Percentiles rank a stretch among this genome's conserved stretches.
Conservation (phyloP, 2,888 invertebrate species). For the Phlogophora meticulosa region DNA sequence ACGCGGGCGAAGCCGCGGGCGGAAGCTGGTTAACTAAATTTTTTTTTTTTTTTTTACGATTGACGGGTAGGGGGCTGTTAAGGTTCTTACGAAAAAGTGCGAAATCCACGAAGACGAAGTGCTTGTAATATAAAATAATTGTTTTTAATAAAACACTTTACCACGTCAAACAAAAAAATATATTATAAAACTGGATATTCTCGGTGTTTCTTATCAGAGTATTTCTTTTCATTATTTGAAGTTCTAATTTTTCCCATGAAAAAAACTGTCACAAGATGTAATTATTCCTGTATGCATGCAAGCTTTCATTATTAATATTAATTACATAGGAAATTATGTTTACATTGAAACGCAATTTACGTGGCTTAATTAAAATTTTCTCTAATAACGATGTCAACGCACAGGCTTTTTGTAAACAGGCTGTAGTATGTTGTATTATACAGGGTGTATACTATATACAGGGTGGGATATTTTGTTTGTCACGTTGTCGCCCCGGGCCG, state of each 20-base stretch:
- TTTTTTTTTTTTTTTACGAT: too few relatives aligned
- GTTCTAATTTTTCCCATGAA: neutral
- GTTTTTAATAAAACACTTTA: too few relatives aligned
- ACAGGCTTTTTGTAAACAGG: constrained; percentile 51
- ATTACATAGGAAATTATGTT: constrained; percentile 62
- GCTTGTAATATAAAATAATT: too few relatives aligned
- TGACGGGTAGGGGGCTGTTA: too few relatives aligned
- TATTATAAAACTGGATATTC: too few relatives aligned
- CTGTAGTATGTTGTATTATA: constrained; percentile 34
- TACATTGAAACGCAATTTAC: constrained; percentile 62
- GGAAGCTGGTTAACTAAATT: too few relatives aligned
- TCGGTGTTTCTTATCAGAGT: too few relatives aligned
- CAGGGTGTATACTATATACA: constrained; percentile 40
- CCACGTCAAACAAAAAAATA: too few relatives aligned
- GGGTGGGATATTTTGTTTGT: constrained; percentile 60
- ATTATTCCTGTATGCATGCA: constrained; percentile 26
- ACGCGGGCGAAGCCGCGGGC: too few relatives aligned
- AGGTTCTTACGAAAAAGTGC: too few relatives aligned
- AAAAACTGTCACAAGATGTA: constrained; percentile 2
- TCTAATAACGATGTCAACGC: constrained; percentile 63
- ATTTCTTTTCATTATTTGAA: too few relatives aligned
- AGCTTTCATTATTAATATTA: constrained; percentile 52
- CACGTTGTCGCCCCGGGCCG: constrained; percentile 63
- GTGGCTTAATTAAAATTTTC: constrained; percentile 63
- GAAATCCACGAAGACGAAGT: too few relatives aligned